Conservation (phyloP, 2,113 vertebrate species). For the Cynocephalus volans region DNA sequence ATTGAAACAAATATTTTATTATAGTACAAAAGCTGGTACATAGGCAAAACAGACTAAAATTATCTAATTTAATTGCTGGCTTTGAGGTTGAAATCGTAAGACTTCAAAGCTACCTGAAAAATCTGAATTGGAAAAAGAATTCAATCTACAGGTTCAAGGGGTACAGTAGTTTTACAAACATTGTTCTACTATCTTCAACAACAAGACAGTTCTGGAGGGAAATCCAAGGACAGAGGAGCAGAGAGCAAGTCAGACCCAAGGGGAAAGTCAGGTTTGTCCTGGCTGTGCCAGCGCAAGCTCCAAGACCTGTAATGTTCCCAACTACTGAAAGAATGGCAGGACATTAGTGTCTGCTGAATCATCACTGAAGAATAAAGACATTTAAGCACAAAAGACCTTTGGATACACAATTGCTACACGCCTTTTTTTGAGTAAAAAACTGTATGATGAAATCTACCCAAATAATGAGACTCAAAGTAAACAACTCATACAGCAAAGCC, state of each 20-base stretch:
- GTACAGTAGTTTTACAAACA: background rate
- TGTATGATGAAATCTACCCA: background rate
- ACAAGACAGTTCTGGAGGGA: background rate
- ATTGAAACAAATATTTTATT: background rate
- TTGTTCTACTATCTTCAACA: background rate
- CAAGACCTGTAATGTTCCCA: background rate
- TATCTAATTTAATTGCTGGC: background rate
- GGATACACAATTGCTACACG: no score
- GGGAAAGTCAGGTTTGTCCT: fast-evolving
- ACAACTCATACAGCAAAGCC: background rate
- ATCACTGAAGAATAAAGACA: background rate
- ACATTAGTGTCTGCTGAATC: background rate
- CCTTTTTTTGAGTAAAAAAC: background rate
- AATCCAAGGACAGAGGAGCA: background rate
- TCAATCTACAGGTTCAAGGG: background rate
- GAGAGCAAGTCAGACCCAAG: background rate
- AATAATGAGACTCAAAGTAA: background rate
- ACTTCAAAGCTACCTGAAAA: background rate
- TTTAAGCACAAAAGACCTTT: background rate
- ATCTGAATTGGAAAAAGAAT: background rate
- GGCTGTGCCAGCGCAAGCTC: no score
- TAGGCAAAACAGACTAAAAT: background rate
- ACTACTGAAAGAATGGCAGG: background rate
- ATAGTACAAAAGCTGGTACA: background rate
- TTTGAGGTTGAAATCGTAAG: background rate